These are phyloP conservation scores for Synergus gifuensis DNA, from an alignment of 2,888 invertebrate species.

Conservation along the genomic window DNA sequence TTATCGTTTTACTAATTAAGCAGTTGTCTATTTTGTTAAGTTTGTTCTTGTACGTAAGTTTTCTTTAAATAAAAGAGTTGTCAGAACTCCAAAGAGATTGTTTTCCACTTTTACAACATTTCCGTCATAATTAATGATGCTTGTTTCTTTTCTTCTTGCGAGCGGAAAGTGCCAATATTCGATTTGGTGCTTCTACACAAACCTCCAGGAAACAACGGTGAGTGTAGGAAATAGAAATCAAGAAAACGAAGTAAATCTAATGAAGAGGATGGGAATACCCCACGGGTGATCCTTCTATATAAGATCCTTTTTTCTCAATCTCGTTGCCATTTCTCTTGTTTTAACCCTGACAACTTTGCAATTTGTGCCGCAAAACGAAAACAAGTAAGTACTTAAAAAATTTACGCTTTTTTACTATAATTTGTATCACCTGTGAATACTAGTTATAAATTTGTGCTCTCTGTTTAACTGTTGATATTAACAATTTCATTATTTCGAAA, in stretches of 20 bases:
- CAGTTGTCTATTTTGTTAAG: neutral
- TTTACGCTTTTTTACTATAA: neutral
- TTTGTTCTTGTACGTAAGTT: neutral
- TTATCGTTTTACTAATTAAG: neutral
- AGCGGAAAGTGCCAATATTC: slow-evolving; percentile 28
- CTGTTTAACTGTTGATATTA: too few relatives aligned
- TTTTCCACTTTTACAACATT: neutral
- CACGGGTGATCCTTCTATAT: slow-evolving; percentile 30
- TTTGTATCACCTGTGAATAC: too few relatives aligned
- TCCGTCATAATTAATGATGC: neutral
- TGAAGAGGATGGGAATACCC: slow-evolving; percentile 33
- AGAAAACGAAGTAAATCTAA: slow-evolving; percentile 38
- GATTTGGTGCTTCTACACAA: slow-evolving; percentile 1
- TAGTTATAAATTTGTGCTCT: too few relatives aligned
- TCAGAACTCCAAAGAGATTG: neutral
- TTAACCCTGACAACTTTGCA: slow-evolving; percentile 54
- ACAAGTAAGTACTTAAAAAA: slow-evolving; percentile 17
- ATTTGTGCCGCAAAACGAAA: neutral
- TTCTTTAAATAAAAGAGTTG: neutral
- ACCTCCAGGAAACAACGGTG: slow-evolving; percentile 28
- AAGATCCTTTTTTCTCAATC: slow-evolving; percentile 36
- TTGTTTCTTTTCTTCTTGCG: neutral
- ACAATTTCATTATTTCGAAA: too few relatives aligned
- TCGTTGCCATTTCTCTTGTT: slow-evolving; percentile 60
- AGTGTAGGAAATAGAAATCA: slow-evolving; percentile 38